Evolutionary conservation across 1,140 invertebrate genomes (phyloP).

Genomic region (Drosophila pectinifera): DNA sequence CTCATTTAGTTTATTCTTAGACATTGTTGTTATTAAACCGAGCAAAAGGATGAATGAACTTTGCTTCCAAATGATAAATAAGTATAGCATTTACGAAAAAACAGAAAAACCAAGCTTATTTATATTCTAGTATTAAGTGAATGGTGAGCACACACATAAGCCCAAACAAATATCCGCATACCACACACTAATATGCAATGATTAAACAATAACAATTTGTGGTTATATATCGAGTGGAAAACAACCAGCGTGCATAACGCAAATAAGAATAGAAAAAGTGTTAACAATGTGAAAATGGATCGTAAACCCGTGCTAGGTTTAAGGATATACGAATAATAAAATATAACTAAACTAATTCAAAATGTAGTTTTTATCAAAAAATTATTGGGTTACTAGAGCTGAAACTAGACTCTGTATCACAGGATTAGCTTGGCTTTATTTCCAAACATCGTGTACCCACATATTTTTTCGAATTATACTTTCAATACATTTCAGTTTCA

Average conservation of each 20-base stretch:
- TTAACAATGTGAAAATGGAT: conserved; percentile 38
- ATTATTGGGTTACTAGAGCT: too few relatives aligned
- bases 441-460: too few relatives aligned
- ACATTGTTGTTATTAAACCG: conserved; percentile 51
- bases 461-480: too few relatives aligned
- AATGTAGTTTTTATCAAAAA: not conserved
- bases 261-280: conserved; percentile 37
- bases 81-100: conserved; percentile 54
- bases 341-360: conserved; percentile 35
- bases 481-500: too few relatives aligned
- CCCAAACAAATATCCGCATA: conserved; percentile 15
- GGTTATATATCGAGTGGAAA: conserved; percentile 43
- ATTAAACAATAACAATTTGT: conserved; percentile 22
- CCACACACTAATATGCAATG: conserved; percentile 18
- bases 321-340: conserved; percentile 46
- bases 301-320: conserved; percentile 40
- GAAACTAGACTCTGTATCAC: too few relatives aligned
- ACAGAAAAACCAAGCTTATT: conserved; percentile 29
- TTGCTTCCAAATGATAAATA: conserved; percentile 57
- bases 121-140: conserved; percentile 27
- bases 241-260: conserved; percentile 22
- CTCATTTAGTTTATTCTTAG: conserved; percentile 46
- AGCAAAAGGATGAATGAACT: conserved; percentile 42
- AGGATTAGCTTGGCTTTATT: too few relatives aligned
- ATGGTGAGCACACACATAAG: conserved; percentile 13